phyloP scores from a whole-genome alignment of 2,797 vertebrate species.

The Capromys pilorides region DNA sequence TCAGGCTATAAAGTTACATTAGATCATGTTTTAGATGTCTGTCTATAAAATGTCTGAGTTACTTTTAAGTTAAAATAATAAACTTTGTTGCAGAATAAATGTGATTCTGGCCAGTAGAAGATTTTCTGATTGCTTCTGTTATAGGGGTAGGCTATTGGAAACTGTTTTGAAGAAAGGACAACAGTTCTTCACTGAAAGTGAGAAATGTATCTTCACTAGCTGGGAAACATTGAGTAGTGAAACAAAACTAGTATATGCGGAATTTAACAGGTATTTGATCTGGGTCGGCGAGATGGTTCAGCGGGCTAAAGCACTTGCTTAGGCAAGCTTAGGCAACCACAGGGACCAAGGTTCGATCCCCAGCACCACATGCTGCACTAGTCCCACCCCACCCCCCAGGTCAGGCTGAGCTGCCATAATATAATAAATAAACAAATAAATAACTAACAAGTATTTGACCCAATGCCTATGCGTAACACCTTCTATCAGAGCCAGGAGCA shows the following conservation, averaged over 20 bases:
- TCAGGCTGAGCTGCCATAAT: too few species aligned
- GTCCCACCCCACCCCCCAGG: too few species aligned
- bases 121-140: not conserved
- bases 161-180: not conserved
- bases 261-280: not conserved
- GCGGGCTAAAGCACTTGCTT: too few species aligned
- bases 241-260: not conserved
- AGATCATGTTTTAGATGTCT: not conserved
- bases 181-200: not conserved
- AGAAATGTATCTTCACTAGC: too few species aligned
- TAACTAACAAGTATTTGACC: not conserved
- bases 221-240: not conserved
- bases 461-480: not conserved
- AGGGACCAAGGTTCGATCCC: too few species aligned
- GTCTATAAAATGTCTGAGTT: not conserved
- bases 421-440: too few species aligned
- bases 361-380: too few species aligned
- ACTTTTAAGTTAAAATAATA: not conserved
- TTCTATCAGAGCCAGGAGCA: not conserved
- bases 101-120: not conserved
- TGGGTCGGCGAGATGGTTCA: too few species aligned
- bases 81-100: not conserved
- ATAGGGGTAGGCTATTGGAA: not conserved
- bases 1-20: not conserved
- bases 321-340: too few species aligned